Evolutionary conservation across 2,113 vertebrate species (phyloP).

Genomic region (Hypocryptadius cinnamomeus): DNA sequence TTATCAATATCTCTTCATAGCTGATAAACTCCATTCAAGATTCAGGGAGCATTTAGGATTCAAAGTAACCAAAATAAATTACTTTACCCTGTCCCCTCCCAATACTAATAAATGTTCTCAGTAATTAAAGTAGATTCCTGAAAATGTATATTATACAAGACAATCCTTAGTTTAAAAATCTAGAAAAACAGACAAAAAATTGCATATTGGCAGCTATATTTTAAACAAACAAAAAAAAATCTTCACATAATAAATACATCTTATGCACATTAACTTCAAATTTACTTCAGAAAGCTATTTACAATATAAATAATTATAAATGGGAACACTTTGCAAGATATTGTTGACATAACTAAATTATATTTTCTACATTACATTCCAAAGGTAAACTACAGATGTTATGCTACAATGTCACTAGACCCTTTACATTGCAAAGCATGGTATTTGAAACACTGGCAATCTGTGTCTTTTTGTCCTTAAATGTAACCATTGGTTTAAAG

Average conservation of each 20-base stretch:
- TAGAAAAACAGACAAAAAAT: constrained; percentile 65
- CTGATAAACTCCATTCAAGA: background rate
- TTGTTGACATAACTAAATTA: constrained; percentile 76
- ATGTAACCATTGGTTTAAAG: constrained; percentile 42
- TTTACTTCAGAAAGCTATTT: constrained; percentile 86
- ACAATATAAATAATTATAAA: constrained; percentile 97
- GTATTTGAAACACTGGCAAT: constrained; percentile 60
- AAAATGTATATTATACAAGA: background rate
- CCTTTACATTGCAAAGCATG: constrained; percentile 73
- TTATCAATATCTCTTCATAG: background rate
- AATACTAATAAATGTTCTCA: background rate
- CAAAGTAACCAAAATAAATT: background rate
- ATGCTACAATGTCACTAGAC: constrained; percentile 73
- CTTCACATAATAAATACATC: constrained; percentile 98
- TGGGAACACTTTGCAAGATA: constrained; percentile 82
- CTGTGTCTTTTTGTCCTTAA: constrained; percentile 58
- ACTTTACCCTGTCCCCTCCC: background rate
- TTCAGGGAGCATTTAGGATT: background rate
- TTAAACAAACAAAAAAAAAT: constrained; percentile 80
- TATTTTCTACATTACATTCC: constrained; percentile 79
- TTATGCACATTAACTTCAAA: constrained; percentile 87
- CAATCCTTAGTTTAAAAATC: background rate
- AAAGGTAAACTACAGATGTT: constrained; percentile 77
- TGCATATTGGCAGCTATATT: constrained; percentile 80
- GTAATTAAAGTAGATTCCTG: background rate